A percentile compares a stretch with the other conserved stretches of the same genome.
These are phyloP conservation scores for Vireo griseus DNA, from an alignment of 2,797 vertebrate species.

Conservation along the genomic window DNA sequence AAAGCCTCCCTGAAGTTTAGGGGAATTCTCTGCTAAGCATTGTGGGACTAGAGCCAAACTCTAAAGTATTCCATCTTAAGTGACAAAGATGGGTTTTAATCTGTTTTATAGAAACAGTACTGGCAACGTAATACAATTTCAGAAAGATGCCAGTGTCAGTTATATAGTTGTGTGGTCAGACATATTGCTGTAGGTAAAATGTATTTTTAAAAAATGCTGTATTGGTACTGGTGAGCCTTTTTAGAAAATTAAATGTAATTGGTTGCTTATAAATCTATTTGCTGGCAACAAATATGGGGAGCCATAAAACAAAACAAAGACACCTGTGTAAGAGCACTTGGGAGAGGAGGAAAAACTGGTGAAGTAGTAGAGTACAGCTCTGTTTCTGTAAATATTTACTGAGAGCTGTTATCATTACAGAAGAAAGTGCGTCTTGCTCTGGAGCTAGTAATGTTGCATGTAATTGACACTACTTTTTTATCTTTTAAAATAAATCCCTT, in stretches of 20 bases:
- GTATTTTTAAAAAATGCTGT: neutral
- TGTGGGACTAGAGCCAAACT: neutral
- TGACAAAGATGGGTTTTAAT: neutral
- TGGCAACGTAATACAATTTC: neutral
- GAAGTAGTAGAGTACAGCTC: neutral
- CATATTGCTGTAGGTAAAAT: neutral
- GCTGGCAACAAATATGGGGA: neutral
- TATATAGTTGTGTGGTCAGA: neutral
- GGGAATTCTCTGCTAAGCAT: neutral
- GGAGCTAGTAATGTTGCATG: neutral
- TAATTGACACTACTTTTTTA: neutral
- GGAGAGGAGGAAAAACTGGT: neutral
- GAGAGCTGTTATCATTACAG: neutral
- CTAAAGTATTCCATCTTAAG: neutral
- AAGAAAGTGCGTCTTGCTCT: neutral
- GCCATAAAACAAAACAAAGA: neutral
- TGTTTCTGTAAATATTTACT: neutral
- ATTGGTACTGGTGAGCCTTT: neutral
- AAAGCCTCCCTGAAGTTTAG: neutral
- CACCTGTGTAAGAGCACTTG: neutral
- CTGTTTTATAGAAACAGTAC: neutral
- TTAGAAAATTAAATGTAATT: neutral
- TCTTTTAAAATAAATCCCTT: neutral
- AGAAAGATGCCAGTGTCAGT: neutral
- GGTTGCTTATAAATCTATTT: neutral